Conservation (phyloP, 2,797 vertebrate genomes). For the Pangasius krempfi region DNA sequence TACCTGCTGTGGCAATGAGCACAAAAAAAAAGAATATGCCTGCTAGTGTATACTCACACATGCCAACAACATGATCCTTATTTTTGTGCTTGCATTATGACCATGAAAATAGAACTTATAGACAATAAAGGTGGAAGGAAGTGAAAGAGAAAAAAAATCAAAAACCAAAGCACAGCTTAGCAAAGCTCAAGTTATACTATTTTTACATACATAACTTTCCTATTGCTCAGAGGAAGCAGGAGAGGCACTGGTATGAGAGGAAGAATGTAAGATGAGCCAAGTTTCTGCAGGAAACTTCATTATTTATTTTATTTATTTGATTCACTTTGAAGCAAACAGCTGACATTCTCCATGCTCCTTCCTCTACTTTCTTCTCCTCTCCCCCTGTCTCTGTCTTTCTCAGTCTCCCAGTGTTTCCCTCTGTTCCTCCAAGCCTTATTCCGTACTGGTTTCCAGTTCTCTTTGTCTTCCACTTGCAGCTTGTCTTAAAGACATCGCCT, state of each 20-base stretch:
- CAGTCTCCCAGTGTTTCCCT: not conserved
- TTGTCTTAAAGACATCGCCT: not conserved
- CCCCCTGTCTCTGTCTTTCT: not conserved
- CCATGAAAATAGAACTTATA: not conserved
- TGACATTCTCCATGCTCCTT: conserved; percentile 4
- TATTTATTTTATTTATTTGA: conserved; percentile 16
- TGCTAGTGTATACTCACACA: not conserved
- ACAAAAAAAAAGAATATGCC: not conserved
- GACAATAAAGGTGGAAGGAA: not conserved
- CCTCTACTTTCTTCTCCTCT: not conserved
- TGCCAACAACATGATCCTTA: not conserved
- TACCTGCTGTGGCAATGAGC: not conserved
- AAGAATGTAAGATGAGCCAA: not conserved
- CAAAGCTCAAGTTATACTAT: not conserved
- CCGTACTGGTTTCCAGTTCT: conserved; percentile 1
- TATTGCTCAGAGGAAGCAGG: not conserved
- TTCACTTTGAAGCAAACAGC: conserved; percentile 18
- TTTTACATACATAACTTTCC: not conserved
- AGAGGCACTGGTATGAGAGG: not conserved
- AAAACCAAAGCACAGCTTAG: not conserved
- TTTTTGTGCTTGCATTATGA: conserved; percentile 12
- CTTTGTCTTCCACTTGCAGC: not conserved
- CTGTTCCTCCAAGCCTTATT: not conserved
- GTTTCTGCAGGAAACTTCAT: not conserved
- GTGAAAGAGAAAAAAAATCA: not conserved